Evolutionary conservation across 30 jellyfish, hydroid and myxozoan genomes (phyloP), one percentile per base, ranked within the genome.

Genomic region (Euphysa ruthae): DNA sequence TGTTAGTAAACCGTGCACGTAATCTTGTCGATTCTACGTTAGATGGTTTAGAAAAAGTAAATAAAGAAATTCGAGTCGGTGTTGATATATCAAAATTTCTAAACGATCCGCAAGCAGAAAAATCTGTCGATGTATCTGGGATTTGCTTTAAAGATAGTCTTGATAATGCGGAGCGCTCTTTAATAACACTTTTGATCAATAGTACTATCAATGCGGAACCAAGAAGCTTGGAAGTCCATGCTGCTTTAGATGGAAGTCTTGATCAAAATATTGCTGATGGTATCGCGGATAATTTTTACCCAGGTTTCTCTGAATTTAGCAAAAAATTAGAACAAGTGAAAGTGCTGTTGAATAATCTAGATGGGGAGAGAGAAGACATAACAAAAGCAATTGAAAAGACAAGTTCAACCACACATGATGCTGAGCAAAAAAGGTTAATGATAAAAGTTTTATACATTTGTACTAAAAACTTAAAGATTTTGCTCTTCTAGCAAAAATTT

Each of bases 1-100:
- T 69, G 15, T 63, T 82, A 20, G 73, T 82, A 24, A 82, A 82
- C 12, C 79, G 73, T 28, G 83, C 92, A 12, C 71, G 84, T n/a
- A 74, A 57, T 21, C 66, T 35, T 19, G 95, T 82, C 30, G 95
- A 79, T 57, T 66, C 81, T 20, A 63, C 84, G 4, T 22, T 82
- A 1, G 70, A 58, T 46, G 84, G 84, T 18, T 62, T 82, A 16
- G 92, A 69, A 69, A 74, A 38, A n/a, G 92, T 57, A 16, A 75
- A 82, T 54, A 77, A 66, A 18, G 66, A 70, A 65, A 62, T 82
- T 54, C 52, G 50, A 32, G 82, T 82, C 18, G 95, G 95, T 0
- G 74, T 82, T 43, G 73, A 55, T 29, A 55, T 82, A 13, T 78
- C 83, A 2, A 74, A 69, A 63, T 21, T 73, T 7, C 32, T 82